phyloP scores from a whole-genome alignment of 2,888 invertebrate species.

The Scaptomyza caliginosa region DNA sequence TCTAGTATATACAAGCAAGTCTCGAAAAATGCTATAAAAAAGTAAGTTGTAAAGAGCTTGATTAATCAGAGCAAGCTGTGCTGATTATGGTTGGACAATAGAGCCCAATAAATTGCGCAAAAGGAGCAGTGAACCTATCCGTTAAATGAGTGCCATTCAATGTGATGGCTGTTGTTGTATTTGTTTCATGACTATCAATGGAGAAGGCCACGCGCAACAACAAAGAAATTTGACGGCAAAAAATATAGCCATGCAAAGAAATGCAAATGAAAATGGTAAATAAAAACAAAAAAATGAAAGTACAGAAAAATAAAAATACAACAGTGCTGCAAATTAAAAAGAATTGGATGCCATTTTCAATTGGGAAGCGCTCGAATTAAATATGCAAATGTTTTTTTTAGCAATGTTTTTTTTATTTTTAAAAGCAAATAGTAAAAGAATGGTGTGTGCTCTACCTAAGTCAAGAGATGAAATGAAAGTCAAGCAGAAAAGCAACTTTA shows the following conservation, averaged over 20 bases:
- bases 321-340: constrained; percentile 62
- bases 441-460: constrained; percentile 18
- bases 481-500: constrained; percentile 25
- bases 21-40: constrained; percentile 12
- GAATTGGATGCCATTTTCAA: constrained; percentile 54
- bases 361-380: constrained; percentile 56
- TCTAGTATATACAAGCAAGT: too few relatives aligned
- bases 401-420: constrained; percentile 22
- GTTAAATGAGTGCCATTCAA: constrained; percentile 48
- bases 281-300: neutral
- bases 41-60: neutral
- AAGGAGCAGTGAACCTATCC: constrained; percentile 2
- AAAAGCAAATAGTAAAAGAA: constrained; percentile 38
- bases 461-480: constrained; percentile 9
- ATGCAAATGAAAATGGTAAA: constrained; percentile 32
- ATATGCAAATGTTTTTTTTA: constrained; percentile 67
- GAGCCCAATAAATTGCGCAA: constrained; percentile 29
- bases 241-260: constrained; percentile 26
- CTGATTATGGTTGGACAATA: constrained; percentile 23
- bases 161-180: constrained; percentile 7
- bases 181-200: constrained; percentile 28
- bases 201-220: constrained; percentile 18
- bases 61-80: neutral
- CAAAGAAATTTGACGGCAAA: constrained; percentile 19
- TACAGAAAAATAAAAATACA: constrained; percentile 20